Base-by-base conservation (phyloP, 2,113 vertebrate species). In the Antidorcas marsupialis region DNA sequence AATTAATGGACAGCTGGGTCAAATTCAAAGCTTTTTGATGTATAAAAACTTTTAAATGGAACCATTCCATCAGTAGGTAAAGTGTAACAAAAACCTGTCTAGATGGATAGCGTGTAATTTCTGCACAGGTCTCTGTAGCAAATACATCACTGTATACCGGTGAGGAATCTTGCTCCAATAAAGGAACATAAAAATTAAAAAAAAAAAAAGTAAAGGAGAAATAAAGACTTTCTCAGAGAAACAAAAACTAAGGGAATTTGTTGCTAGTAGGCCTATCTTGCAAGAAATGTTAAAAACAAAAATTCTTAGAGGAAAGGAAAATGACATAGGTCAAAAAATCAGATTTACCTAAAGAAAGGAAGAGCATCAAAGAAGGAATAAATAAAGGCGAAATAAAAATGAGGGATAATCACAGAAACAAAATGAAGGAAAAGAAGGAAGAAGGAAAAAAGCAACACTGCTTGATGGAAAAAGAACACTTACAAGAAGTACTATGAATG, bases 111-210 rank as follows among this genome's bases (percentile, higher is more conserved):
- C 94, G 50, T 96, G 97, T 98, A 53, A 96, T 95, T 97, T 96
- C 90, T 94, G 97, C 98, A 97, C 97, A 97, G 98, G 97, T 94
- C 89, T 96, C 97, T 98, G 96, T 97, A 97, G 97, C 97, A 93
- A 91, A 91, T 94, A 96, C 96, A 97, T 97, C 97, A 98, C 97
- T 98, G 97, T 98, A 94, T 98, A 91, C 53, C 2, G 39, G 96
- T 97, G 94, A 98, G 97, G 98, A 98, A 97, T 98, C 93, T 97
- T 97, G 94, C 94, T 98, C 97, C 96, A 98, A 98, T 98, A 98
- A 98, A 97, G 95, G 97, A 98, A 98, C 95, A 15, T 98, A 98
- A 98, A 98, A 96, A 95, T 97, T 96, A 39, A 39, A 39, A 39
- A 2, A 50, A 50, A 50, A 15, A 52, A 50, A 14, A 52, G 50